These are phyloP conservation scores for Pangasius djambal DNA, from an alignment of 2,797 vertebrate species.

Conservation along the genomic window DNA sequence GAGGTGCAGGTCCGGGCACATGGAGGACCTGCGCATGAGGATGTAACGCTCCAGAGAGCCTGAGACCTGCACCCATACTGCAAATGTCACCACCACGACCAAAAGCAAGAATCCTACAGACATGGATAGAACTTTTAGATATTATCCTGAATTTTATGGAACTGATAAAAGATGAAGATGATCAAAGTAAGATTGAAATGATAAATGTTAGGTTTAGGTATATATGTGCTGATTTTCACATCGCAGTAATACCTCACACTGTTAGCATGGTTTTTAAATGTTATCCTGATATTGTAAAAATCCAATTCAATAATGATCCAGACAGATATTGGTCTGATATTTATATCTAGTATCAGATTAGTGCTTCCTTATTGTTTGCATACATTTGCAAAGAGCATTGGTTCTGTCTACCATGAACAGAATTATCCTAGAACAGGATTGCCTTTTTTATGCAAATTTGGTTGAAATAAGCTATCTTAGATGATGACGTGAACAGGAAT, in stretches of 20 bases:
- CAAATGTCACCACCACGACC: constrained; percentile 82
- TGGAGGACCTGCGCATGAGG: constrained; percentile 66
- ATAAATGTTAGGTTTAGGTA: background rate
- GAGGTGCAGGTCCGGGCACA: constrained; percentile 78
- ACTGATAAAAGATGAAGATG: background rate
- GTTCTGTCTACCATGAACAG: background rate
- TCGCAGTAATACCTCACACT: background rate
- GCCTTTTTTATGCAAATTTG: background rate
- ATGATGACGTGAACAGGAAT: background rate
- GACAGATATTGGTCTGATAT: background rate
- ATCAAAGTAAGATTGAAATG: background rate
- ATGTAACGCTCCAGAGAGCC: constrained; percentile 83
- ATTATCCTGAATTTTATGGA: background rate
- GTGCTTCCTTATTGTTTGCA: background rate
- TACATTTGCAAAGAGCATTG: background rate
- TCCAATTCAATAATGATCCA: background rate
- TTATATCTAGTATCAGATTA: background rate
- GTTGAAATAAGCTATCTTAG: background rate
- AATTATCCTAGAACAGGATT: background rate
- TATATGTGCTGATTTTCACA: background rate
- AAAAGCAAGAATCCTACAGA: constrained; percentile 81
- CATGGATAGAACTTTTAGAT: constrained; percentile 36
- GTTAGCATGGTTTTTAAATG: background rate
- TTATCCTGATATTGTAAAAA: background rate
- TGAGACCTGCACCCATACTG: constrained; percentile 87